Evolutionary conservation across 2,113 vertebrate genomes (phyloP), one percentile per base, ranked within the genome.

Genomic region (Cromileptes altivelis): DNA sequence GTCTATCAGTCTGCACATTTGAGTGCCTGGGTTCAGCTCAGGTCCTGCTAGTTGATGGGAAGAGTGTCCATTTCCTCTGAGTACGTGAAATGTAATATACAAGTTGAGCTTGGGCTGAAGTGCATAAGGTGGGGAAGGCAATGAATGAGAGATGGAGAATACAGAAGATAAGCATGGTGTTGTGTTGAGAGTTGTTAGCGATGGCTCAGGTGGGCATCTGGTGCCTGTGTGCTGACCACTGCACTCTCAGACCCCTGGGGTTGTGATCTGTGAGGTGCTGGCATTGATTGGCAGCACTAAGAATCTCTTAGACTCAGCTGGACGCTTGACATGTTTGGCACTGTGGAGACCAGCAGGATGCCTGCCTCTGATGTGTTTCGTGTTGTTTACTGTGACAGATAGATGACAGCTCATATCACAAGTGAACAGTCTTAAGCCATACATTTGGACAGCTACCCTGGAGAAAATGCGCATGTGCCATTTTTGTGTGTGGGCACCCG

Each of bases 61-160:
- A 82, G 78, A 74, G 84, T 87, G 74, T 93, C 89, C 80, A 91
- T 95, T 95, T 95, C 75, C 91, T 90, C 89, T 92, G 92, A 92
- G 89, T 92, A 70, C 84, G 84, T 90, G 91, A 94, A 94, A 94
- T 93, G 58, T 87, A 93, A 94, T 94, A 87, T 85, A 78, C 73
- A 79, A 84, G 79, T 37, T 64, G 75, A 77, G 75, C 53, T 69
- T 18, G 17, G 13, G 77, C 42, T 69, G 61, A 85, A 79, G 72
- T 78, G 52, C 75, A 84, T 40, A 3, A 42, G 45, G 58, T 77
- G 67, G 67, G 14, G n/a, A 73, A 73, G n/a, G 70, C 62, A 53
- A 73, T 47, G 73, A 73, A 64, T n/a, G 57, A 52, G 49, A 69
- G 15, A 67, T 49, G 42, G 13, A 81, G 47, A 67, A 53, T 19